Evolutionary conservation across 2,888 invertebrate genomes (phyloP).

Genomic region (Coenonympha arcania): DNA sequence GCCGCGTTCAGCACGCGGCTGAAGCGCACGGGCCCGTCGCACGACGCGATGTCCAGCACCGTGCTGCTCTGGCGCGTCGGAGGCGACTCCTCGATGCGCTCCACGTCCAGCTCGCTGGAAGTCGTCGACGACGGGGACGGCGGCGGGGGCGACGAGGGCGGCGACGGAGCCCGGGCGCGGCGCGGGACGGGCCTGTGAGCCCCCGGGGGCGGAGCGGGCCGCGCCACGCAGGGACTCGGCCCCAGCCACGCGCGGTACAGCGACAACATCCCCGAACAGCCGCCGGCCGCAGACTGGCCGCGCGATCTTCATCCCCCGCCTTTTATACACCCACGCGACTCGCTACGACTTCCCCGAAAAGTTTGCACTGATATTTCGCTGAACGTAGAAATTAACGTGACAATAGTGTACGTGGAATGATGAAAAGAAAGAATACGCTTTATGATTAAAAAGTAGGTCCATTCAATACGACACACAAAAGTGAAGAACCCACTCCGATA

Average conservation of each 20-base stretch:
- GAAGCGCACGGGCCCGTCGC: conserved; percentile 90
- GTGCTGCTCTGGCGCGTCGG: conserved; percentile 51
- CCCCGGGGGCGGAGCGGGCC: conserved; percentile 66
- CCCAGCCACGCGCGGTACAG: conserved; percentile 71
- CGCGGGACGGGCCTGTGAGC: conserved; percentile 64
- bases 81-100: conserved; percentile 50
- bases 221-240: conserved; percentile 62
- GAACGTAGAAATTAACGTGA: conserved; percentile 17
- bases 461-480: conserved; percentile 23
- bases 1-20: conserved; percentile 88
- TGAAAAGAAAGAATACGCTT: conserved; percentile 1
- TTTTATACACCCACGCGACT: conserved; percentile 40
- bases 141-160: conserved; percentile 49
- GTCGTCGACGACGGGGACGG: conserved; percentile 58
- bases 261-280: conserved; percentile 57
- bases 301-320: conserved; percentile 24
- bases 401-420: conserved; percentile 3
- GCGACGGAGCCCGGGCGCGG: conserved; percentile 53
- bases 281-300: conserved; percentile 39
- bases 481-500: conserved; percentile 16
- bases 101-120: conserved; percentile 65
- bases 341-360: conserved; percentile 10
- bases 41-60: conserved; percentile 89
- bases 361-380: conserved; percentile 10
- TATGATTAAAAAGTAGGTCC: conserved; percentile 13